Evolutionary conservation across 2,888 invertebrate species (phyloP).

Genomic region (Seladonia tumulorum): DNA sequence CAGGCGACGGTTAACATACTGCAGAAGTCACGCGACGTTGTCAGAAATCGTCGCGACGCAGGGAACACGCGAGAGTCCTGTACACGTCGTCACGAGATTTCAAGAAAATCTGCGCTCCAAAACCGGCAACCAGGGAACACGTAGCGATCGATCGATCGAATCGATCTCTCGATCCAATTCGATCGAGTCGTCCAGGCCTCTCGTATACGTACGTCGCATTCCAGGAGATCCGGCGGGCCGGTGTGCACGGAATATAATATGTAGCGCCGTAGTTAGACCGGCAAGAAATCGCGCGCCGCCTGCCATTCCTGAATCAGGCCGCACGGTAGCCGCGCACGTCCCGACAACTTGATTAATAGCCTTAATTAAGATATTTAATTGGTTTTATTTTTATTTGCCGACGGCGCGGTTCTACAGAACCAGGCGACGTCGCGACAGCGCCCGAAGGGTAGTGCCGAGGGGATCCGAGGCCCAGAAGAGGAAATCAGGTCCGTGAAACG

Average conservation of each 20-base stretch:
- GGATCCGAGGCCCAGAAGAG: constrained; percentile 18
- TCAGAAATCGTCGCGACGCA: constrained; percentile 4
- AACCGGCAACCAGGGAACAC: constrained; percentile 47
- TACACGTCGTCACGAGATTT: constrained; percentile 28
- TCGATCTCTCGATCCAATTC: constrained; percentile 50
- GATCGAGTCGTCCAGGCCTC: constrained; percentile 53
- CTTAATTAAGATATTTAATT: constrained; percentile 87
- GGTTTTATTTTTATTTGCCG: constrained; percentile 83
- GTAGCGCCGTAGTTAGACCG: constrained; percentile 70
- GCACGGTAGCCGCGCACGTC: constrained; percentile 81
- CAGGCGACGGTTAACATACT: constrained; percentile 32
- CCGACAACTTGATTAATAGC: constrained; percentile 86
- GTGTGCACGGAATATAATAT: constrained; percentile 78
- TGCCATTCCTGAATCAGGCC: constrained; percentile 81
- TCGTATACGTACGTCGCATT: constrained; percentile 70
- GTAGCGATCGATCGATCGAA: constrained; percentile 24
- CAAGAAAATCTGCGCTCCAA: constrained; percentile 44
- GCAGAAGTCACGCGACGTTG: constrained; percentile 41
- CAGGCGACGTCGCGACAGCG: constrained; percentile 72
- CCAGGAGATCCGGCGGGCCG: constrained; percentile 69
- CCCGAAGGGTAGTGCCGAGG: constrained; percentile 36
- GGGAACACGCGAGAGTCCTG: constrained; percentile 31
- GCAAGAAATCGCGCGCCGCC: constrained; percentile 77
- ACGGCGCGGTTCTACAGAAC: constrained; percentile 66
- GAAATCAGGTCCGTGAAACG: constrained; percentile 37